Evolutionary conservation across 2,797 vertebrate species (phyloP), one percentile per base, ranked within the genome.

Genomic region (Mus minutoides): DNA sequence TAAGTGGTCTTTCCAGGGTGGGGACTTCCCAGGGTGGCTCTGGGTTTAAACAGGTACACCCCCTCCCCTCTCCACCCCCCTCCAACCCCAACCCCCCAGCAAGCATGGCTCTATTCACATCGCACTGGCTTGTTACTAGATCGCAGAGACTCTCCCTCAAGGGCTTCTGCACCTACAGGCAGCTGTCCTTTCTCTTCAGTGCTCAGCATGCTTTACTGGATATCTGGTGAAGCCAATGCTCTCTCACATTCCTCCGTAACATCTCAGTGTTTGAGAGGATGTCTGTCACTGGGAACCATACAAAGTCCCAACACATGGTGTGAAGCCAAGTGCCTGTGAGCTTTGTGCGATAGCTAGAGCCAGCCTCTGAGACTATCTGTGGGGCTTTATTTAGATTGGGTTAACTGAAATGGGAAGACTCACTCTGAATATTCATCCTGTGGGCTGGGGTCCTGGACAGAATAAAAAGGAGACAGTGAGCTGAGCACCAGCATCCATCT

Each of bases 81-180:
- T 21, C 4, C 56, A 1, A 2, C 49, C 10, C 10, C 9, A n/a
- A n/a, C 2, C 49, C 49, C 46, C 49, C 56, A 1, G 6, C 4
- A 10, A 11, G 60, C 62, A 31, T 49, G 82, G 29, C 60, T 64
- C 29, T 49, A 60, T 85, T 67, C 40, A 11, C 6, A 14, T 14
- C 60, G 67, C 29, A 13, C 19, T 11, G 37, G 37, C 54, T 26
- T 76, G 54, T 43, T 58, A 58, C 12, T 22, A n/a, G 82, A 49
- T 67, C 60, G 14, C 60, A 14, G 29, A n/a, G 60, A 67, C 29
- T 46, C 54, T 60, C 40, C 7, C 60, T 7, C 9, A 17, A 13
- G 46, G 60, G 82, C 26, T 34, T 43, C 43, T 34, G 29, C 6
- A 21, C 26, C 40, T 26, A 12, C 40, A 22, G 40, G 16, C 58